A percentile compares a stretch with the other conserved stretches of the same genome.
phyloP scores from a whole-genome alignment of 2,888 invertebrate genomes.

The Tuta absoluta region DNA sequence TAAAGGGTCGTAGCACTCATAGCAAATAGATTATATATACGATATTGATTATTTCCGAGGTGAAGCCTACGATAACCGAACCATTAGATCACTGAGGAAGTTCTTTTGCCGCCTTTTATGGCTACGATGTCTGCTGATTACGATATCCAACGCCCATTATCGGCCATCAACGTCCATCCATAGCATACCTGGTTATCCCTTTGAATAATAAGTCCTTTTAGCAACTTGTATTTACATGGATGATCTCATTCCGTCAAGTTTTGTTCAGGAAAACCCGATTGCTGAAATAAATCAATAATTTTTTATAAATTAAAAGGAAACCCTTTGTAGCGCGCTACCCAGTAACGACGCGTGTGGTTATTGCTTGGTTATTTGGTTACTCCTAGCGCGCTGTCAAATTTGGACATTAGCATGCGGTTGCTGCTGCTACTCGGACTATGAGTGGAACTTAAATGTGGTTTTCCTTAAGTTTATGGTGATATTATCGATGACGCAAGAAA shows the following conservation, averaged over 20 bases:
- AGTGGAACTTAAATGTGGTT: no score
- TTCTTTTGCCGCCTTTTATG: constrained; percentile 49
- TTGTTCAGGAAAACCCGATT: not conserved
- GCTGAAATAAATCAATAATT: not conserved
- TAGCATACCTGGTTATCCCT: not conserved
- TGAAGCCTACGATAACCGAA: not conserved
- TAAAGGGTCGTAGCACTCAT: no score
- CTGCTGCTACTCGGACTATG: no score
- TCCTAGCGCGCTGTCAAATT: no score
- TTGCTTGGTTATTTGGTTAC: no score
- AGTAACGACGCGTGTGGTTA: no score
- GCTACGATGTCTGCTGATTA: constrained; percentile 35
- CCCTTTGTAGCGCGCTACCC: no score
- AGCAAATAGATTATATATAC: no score
- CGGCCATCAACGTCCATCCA: not conserved
- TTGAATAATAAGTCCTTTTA: not conserved
- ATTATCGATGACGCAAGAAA: not conserved
- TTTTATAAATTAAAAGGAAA: not conserved
- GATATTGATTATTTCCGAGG: not conserved
- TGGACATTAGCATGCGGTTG: no score
- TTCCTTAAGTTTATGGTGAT: not conserved
- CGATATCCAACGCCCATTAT: constrained; percentile 16
- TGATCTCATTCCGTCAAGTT: not conserved
- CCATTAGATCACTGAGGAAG: not conserved
- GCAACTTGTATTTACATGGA: not conserved